phyloP scores from a whole-genome alignment of 2,888 invertebrate species.

The Dromius quadrimaculatus region DNA sequence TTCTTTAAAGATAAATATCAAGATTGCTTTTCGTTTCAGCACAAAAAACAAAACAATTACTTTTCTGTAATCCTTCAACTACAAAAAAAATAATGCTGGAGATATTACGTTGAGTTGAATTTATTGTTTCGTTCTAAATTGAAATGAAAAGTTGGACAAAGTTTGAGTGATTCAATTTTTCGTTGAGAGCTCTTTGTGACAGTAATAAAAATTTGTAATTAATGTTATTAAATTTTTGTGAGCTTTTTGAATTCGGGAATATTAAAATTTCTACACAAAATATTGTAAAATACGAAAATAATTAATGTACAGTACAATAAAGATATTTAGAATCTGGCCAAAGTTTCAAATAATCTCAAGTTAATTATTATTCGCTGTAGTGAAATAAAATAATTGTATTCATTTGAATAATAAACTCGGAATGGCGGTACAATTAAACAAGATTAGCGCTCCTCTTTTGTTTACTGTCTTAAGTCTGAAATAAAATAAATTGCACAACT shows the following conservation, averaged over 20 bases:
- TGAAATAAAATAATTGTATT: too few species aligned
- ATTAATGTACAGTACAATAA: too few species aligned
- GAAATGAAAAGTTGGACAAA: constrained; percentile 9
- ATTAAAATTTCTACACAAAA: constrained; percentile 13
- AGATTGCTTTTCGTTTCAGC: constrained; percentile 9
- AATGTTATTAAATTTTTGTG: constrained; percentile 14
- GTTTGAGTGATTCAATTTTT: constrained; percentile 9
- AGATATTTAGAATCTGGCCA: too few species aligned
- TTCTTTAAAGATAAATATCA: constrained; percentile 1
- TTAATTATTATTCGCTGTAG: too few species aligned
- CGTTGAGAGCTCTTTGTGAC: constrained; percentile 19
- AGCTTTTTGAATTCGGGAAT: not conserved
- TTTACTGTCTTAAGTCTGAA: too few species aligned
- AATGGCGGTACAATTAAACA: too few species aligned
- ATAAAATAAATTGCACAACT: too few species aligned
- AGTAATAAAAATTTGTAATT: constrained; percentile 22
- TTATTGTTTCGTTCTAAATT: constrained; percentile 7
- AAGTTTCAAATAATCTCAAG: too few species aligned
- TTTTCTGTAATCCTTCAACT: not conserved
- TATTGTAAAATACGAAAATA: too few species aligned
- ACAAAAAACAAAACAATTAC: constrained; percentile 13
- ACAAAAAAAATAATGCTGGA: constrained; percentile 22
- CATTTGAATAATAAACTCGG: too few species aligned
- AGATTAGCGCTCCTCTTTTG: too few species aligned
- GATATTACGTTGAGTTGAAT: constrained; percentile 9